phyloP scores from a whole-genome alignment of 2,797 vertebrate genomes.

The Phyllotis vaccarum region DNA sequence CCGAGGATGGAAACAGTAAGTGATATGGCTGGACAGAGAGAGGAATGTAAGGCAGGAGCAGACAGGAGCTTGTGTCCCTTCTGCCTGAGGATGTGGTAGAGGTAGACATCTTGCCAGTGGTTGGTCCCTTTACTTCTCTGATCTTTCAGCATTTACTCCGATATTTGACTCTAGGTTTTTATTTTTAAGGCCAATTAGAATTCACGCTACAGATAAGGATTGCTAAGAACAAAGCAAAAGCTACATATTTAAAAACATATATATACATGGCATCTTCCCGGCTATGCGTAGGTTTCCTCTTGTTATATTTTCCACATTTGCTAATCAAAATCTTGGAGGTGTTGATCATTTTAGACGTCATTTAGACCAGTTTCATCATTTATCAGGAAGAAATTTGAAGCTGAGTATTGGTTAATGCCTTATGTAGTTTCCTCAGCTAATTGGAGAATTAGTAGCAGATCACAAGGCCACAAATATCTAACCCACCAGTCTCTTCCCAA shows the following conservation, averaged over 20 bases:
- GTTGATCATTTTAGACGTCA: neutral
- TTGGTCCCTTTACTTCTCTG: no score
- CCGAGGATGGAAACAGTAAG: no score
- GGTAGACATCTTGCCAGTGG: no score
- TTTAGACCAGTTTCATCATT: neutral
- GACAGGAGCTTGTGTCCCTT: no score
- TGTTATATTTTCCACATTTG: neutral
- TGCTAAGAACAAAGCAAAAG: neutral
- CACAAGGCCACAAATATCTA: neutral
- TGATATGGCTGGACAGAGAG: no score
- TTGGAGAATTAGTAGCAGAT: neutral
- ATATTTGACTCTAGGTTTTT: no score
- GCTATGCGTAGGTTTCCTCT: neutral
- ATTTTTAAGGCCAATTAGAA: no score
- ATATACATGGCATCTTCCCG: neutral
- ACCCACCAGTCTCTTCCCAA: neutral
- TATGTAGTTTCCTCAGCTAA: neutral
- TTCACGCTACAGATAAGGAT: no score
- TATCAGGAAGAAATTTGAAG: constrained; percentile 17
- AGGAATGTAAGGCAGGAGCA: no score
- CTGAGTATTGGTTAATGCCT: neutral
- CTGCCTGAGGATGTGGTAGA: no score
- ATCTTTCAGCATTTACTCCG: no score
- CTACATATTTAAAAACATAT: neutral
- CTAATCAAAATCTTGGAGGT: neutral